phyloP scores from a whole-genome alignment of 2,797 vertebrate species.

The Petrocephalus schoutedeni region DNA sequence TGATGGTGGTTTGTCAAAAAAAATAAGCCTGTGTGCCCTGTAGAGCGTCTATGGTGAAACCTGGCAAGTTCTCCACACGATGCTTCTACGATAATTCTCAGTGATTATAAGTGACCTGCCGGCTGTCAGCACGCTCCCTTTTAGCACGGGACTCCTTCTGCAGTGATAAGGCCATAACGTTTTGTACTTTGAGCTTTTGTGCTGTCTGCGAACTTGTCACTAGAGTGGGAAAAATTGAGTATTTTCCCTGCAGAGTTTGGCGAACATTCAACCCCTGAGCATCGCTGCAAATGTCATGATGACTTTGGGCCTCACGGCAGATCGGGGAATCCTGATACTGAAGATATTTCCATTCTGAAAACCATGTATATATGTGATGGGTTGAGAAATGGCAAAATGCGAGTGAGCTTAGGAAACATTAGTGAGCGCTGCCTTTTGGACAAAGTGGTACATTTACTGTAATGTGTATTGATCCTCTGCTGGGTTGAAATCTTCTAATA shows the following conservation, averaged over 20 bases:
- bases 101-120: neutral
- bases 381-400: neutral
- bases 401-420: neutral
- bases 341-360: neutral
- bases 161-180: neutral
- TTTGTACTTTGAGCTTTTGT: neutral
- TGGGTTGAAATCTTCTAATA: neutral
- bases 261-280: neutral
- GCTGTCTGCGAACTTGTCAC: neutral
- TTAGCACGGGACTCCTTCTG: neutral
- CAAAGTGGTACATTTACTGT: slow-evolving; percentile 2
- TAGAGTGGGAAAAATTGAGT: neutral
- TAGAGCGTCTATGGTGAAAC: neutral
- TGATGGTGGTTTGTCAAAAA: neutral
- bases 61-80: neutral
- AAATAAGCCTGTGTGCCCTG: neutral
- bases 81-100: neutral
- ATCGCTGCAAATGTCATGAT: neutral
- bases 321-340: neutral
- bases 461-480: neutral
- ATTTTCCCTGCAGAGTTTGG: neutral
- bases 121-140: neutral
- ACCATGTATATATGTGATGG: neutral
- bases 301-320: neutral
- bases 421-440: neutral